A percentile compares a stretch with the other conserved stretches of the same genome.
These are phyloP conservation scores for Oncorhynchus clarkii DNA, from an alignment of 2,113 vertebrate species.

Conservation along the genomic window DNA sequence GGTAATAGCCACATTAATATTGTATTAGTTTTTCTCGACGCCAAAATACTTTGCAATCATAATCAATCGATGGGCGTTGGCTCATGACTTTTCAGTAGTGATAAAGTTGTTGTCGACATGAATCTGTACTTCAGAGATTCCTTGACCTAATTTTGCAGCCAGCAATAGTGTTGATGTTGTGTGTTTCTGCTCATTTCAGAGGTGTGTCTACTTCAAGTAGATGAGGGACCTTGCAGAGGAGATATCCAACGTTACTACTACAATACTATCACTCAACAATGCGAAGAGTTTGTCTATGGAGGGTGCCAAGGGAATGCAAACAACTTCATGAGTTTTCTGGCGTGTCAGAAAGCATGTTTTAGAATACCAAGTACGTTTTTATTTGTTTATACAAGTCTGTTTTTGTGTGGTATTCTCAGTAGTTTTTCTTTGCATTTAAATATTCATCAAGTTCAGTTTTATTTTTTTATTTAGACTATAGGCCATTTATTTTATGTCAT, in stretches of 20 bases:
- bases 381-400: background rate
- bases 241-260: constrained; percentile 78
- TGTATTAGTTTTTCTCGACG: background rate
- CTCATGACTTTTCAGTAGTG: too few species aligned
- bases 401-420: background rate
- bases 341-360: constrained; percentile 82
- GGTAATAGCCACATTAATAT: background rate
- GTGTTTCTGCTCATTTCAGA: constrained; percentile 42
- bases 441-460: too few species aligned
- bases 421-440: too few species aligned
- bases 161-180: background rate
- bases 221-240: constrained; percentile 78
- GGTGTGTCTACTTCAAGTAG: constrained; percentile 78
- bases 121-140: too few species aligned
- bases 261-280: constrained; percentile 81
- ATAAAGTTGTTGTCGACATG: too few species aligned
- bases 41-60: background rate
- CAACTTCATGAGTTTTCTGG: constrained; percentile 77
- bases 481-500: too few species aligned
- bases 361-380: constrained; percentile 83
- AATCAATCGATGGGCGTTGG: too few species aligned
- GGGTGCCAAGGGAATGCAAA: constrained; percentile 88
- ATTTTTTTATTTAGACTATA: too few species aligned
- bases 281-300: constrained; percentile 81
- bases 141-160: background rate